phyloP scores from a whole-genome alignment of 2,888 invertebrate genomes.

The Monochamus alternatus region DNA sequence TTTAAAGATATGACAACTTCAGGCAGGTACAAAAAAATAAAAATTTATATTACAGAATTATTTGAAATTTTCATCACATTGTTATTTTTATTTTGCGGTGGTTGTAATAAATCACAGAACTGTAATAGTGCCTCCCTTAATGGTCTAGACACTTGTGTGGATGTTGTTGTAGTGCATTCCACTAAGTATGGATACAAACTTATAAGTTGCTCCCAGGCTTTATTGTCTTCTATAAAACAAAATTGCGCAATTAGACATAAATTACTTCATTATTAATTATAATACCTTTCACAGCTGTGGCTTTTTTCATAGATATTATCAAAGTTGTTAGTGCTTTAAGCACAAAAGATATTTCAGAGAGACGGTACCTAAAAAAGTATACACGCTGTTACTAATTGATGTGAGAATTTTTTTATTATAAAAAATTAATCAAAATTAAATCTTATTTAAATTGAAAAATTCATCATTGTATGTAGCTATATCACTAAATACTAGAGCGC shows the following conservation, averaged over 20 bases:
- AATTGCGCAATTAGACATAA: constrained; percentile 35
- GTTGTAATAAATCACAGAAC: constrained; percentile 86
- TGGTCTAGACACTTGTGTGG: constrained; percentile 85
- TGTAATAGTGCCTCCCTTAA: constrained; percentile 89
- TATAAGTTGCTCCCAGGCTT: constrained; percentile 95
- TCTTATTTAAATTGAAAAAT: too few species aligned
- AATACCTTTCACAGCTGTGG: constrained; percentile 87
- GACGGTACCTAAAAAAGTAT: constrained; percentile 80
- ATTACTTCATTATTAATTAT: constrained; percentile 16
- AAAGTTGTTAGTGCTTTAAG: constrained; percentile 94
- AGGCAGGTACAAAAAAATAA: constrained; percentile 51
- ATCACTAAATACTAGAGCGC: too few species aligned
- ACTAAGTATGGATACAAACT: constrained; percentile 93
- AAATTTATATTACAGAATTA: constrained; percentile 38
- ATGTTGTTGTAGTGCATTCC: constrained; percentile 87
- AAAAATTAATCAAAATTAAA: too few species aligned
- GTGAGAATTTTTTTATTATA: too few species aligned
- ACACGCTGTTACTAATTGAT: too few species aligned
- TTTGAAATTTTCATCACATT: constrained; percentile 51
- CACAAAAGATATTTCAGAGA: constrained; percentile 97
- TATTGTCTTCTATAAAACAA: constrained; percentile 80
- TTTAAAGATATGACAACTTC: constrained; percentile 33
- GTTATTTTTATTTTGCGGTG: constrained; percentile 71
- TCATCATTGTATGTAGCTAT: too few species aligned
- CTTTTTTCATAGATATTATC: constrained; percentile 93